Conservation (phyloP, 2,888 invertebrate species). For the Tetragonisca angustula region DNA sequence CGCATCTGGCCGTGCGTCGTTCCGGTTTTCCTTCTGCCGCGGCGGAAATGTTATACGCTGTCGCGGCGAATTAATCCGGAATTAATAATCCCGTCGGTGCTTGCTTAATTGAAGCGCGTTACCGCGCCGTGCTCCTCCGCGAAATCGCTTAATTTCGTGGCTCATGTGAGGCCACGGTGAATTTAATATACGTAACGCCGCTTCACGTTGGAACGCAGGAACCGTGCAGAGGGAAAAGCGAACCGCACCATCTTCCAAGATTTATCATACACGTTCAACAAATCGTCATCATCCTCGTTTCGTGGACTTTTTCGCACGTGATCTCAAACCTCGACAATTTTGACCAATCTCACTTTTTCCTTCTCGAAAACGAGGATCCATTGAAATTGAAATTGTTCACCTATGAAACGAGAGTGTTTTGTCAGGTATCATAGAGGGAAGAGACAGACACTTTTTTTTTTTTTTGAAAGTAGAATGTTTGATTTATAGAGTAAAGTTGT, state of each 20-base stretch:
- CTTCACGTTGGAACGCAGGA: constrained; percentile 44
- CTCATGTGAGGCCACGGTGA: constrained; percentile 76
- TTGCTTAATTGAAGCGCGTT: constrained; percentile 70
- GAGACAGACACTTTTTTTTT: not conserved
- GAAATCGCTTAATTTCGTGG: constrained; percentile 82
- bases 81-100: constrained; percentile 68
- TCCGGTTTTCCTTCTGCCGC: constrained; percentile 5
- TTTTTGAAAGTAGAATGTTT: not conserved
- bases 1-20: constrained; percentile 8
- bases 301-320: constrained; percentile 4
- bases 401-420: not conserved
- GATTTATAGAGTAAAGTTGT: not conserved
- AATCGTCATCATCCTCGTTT: constrained; percentile 10
- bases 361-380: not conserved
- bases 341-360: not conserved
- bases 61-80: constrained; percentile 67
- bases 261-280: constrained; percentile 48
- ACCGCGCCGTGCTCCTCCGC: constrained; percentile 52
- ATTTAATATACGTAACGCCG: constrained; percentile 78
- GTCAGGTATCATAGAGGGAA: not conserved
- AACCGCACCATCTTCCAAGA: constrained; percentile 51
- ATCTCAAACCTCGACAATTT: not conserved
- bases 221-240: constrained; percentile 15
- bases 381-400: not conserved
- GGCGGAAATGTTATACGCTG: constrained; percentile 59